Conservation (phyloP, 1,140 invertebrate genomes). For the Sycobia sp. region DNA sequence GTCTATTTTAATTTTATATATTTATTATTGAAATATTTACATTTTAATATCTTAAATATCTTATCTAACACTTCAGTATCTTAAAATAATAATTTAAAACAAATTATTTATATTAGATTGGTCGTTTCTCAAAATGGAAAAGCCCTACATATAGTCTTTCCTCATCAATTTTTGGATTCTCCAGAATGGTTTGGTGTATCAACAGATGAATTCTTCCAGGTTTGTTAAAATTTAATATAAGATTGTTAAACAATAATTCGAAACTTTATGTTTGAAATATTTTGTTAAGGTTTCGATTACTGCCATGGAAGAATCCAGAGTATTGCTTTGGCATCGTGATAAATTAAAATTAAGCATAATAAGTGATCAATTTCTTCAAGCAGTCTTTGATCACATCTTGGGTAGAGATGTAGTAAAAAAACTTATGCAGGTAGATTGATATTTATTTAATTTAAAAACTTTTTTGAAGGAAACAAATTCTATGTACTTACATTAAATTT, state of each 20-base stretch:
- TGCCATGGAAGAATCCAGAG: constrained; percentile 83
- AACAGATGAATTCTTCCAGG: constrained; percentile 84
- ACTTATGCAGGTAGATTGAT: constrained; percentile 75
- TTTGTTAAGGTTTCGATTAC: constrained; percentile 76
- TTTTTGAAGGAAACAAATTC: no score
- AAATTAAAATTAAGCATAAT: constrained; percentile 85
- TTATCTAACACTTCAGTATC: no score
- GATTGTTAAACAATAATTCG: constrained; percentile 13
- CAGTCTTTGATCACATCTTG: constrained; percentile 85
- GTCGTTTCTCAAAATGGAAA: constrained; percentile 85
- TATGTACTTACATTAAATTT: constrained; percentile 1
- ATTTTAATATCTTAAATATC: no score
- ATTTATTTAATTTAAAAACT: no score
- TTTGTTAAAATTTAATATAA: constrained; percentile 1
- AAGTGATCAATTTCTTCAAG: constrained; percentile 80
- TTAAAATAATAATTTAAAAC: neutral
- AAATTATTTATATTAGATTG: constrained; percentile 66
- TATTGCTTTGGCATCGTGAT: constrained; percentile 86
- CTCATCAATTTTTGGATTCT: constrained; percentile 90
- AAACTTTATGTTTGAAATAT: constrained; percentile 28
- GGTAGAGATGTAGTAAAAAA: constrained; percentile 89
- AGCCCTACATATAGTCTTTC: constrained; percentile 85
- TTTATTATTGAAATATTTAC: neutral
- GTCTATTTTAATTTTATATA: neutral
- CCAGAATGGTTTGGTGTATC: constrained; percentile 92